Percentiles rank a stretch among this genome's conserved stretches.
Evolutionary conservation across 2,888 invertebrate species (phyloP).

Genomic region (Serripes groenlandicus): DNA sequence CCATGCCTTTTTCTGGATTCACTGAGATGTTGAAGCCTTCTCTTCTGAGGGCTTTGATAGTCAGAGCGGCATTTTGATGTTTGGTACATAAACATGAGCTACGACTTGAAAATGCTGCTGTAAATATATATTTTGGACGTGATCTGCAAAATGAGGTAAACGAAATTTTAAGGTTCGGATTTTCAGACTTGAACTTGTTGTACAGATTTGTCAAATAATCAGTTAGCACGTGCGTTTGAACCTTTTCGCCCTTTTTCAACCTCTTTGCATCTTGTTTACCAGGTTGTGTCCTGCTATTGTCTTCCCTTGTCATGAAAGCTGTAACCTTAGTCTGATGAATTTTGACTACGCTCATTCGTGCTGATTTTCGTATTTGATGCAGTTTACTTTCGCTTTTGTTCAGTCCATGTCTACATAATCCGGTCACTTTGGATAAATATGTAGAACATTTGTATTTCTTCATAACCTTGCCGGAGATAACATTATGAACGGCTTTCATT

Average conservation of each 20-base stretch:
- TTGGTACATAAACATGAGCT: slow-evolving; percentile 47
- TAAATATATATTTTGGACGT: slow-evolving; percentile 44
- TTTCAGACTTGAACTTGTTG: slow-evolving; percentile 51
- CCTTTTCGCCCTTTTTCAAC: slow-evolving; percentile 22
- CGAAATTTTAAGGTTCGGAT: slow-evolving; percentile 42
- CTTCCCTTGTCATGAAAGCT: slow-evolving; percentile 45
- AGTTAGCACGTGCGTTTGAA: slow-evolving; percentile 33
- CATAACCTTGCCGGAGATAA: slow-evolving; percentile 13
- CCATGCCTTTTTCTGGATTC: slow-evolving; percentile 31
- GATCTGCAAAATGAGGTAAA: slow-evolving; percentile 48
- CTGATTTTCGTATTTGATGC: neutral
- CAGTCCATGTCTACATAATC: slow-evolving; percentile 34
- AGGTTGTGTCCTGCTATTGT: slow-evolving; percentile 45
- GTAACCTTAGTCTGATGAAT: slow-evolving; percentile 12
- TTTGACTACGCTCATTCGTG: neutral
- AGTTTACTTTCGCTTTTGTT: slow-evolving; percentile 24
- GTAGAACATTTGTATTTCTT: slow-evolving; percentile 42
- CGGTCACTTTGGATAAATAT: slow-evolving; percentile 23
- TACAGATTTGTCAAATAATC: slow-evolving; percentile 49
- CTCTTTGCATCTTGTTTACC: slow-evolving; percentile 47
- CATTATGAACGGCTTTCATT: neutral
- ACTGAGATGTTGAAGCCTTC: slow-evolving; percentile 25
- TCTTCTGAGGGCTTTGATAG: slow-evolving; percentile 35
- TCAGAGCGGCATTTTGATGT: slow-evolving; percentile 55
- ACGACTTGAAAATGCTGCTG: slow-evolving; percentile 25